Percentiles rank a stretch among this genome's conserved stretches.
These are phyloP conservation scores for Calyptommatus sinebrachiatus DNA, from an alignment of 2,113 vertebrate species.

Conservation along the genomic window DNA sequence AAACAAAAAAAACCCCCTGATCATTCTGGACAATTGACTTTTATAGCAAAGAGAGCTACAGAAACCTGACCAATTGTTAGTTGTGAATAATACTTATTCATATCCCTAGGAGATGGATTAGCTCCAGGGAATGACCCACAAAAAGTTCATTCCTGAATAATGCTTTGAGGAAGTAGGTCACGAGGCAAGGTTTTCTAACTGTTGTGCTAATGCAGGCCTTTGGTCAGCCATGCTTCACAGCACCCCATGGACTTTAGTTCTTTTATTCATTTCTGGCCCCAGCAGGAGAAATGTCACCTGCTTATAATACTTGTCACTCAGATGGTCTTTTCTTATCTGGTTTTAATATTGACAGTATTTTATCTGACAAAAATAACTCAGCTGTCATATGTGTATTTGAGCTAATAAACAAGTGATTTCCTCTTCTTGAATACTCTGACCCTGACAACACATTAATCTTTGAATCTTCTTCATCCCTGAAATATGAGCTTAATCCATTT, in stretches of 20 bases:
- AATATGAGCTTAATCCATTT: no score
- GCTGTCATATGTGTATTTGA: not conserved
- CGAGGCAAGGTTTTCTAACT: rapidly evolving
- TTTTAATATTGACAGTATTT: not conserved
- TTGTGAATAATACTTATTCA: not conserved
- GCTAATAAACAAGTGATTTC: not conserved
- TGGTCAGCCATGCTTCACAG: not conserved
- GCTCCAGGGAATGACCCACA: not conserved
- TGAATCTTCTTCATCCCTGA: no score
- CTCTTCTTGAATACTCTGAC: not conserved
- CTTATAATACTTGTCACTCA: constrained; percentile 7
- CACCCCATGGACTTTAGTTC: not conserved
- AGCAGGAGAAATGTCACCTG: not conserved
- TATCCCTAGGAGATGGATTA: not conserved
- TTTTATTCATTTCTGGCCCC: not conserved
- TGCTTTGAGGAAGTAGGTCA: not conserved
- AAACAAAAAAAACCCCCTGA: no score
- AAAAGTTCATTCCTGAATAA: not conserved
- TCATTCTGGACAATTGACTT: no score
- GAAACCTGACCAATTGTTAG: not conserved
- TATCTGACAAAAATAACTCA: not conserved
- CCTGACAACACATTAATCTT: no score
- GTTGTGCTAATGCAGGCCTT: not conserved
- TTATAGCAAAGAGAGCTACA: no score
- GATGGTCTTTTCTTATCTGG: not conserved